Conservation (phyloP, 2,113 vertebrate species). For the Holacanthus passer region DNA sequence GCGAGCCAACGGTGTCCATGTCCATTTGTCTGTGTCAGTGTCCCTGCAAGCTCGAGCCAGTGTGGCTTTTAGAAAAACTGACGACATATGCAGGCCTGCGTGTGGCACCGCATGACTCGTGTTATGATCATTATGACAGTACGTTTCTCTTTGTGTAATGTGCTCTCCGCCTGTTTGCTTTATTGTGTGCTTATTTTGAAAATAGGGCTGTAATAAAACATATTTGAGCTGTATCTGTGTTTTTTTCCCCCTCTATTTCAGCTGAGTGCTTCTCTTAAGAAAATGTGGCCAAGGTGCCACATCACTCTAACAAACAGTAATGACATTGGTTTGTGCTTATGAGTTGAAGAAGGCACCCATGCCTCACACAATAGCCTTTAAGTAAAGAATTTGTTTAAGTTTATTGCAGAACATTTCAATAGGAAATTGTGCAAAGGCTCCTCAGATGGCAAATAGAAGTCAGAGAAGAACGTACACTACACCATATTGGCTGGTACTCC, state of each 20-base stretch:
- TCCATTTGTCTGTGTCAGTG: conserved; percentile 31
- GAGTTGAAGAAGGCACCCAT: not conserved
- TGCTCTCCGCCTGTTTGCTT: conserved; percentile 13
- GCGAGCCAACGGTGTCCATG: conserved; percentile 21
- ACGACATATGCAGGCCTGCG: conserved; percentile 38
- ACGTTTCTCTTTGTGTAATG: conserved; percentile 17
- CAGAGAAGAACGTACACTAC: not conserved
- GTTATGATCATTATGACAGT: conserved; percentile 40
- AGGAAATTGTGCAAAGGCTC: not conserved
- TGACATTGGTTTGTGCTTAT: not conserved
- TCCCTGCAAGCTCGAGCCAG: not conserved
- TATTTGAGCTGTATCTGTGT: not conserved
- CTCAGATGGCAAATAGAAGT: not conserved
- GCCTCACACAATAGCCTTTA: not conserved
- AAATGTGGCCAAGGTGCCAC: not conserved
- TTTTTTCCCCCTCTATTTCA: not conserved
- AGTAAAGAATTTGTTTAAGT: conserved; percentile 2
- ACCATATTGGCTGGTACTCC: not conserved
- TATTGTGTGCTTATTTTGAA: not conserved
- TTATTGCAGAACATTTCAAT: not conserved
- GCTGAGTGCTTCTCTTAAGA: not conserved
- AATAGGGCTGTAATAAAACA: not conserved
- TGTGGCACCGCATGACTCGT: conserved; percentile 44
- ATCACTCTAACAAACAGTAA: conserved; percentile 1
- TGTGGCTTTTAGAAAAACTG: conserved; percentile 33